A percentile compares a stretch with the other conserved stretches of the same genome.
Evolutionary conservation across 1,140 invertebrate species (phyloP).

Genomic region (Charaxes varanes): DNA sequence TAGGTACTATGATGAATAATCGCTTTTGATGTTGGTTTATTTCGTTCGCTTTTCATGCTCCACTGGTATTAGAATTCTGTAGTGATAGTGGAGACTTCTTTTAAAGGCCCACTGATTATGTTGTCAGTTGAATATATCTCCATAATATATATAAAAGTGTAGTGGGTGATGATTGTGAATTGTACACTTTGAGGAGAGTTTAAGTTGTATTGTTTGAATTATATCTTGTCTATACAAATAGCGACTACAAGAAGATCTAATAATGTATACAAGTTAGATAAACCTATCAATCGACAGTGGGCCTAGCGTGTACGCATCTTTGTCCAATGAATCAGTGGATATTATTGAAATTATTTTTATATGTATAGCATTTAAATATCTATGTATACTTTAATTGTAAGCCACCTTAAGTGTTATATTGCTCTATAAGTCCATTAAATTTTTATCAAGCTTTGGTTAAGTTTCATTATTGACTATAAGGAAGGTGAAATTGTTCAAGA

Average conservation of each 20-base stretch:
- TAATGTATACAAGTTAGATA: too few relatives aligned
- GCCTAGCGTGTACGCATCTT: constrained; percentile 13
- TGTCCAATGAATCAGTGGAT: constrained; percentile 46
- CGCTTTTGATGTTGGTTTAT: constrained; percentile 13
- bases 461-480: constrained; percentile 41
- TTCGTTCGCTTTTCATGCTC: constrained; percentile 15
- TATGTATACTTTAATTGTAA: constrained; percentile 60
- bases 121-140: background rate
- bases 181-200: too few relatives aligned
- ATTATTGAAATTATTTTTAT: constrained; percentile 65
- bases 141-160: background rate
- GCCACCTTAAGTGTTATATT: constrained; percentile 63
- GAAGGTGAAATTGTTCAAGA: constrained; percentile 40
- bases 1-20: constrained; percentile 8
- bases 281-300: constrained; percentile 16
- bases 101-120: constrained; percentile 8
- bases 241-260: too few relatives aligned
- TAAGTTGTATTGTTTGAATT: too few relatives aligned
- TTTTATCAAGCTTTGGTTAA: constrained; percentile 45
- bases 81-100: constrained; percentile 1
- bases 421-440: constrained; percentile 55
- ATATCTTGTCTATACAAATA: too few relatives aligned
- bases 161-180: too few relatives aligned
- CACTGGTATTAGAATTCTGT: constrained; percentile 6
- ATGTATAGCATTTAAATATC: constrained; percentile 43